Percentiles rank a stretch among this genome's conserved stretches.
Conservation (phyloP, 2,797 vertebrate species). For the Chlorospingus flavigularis region DNA sequence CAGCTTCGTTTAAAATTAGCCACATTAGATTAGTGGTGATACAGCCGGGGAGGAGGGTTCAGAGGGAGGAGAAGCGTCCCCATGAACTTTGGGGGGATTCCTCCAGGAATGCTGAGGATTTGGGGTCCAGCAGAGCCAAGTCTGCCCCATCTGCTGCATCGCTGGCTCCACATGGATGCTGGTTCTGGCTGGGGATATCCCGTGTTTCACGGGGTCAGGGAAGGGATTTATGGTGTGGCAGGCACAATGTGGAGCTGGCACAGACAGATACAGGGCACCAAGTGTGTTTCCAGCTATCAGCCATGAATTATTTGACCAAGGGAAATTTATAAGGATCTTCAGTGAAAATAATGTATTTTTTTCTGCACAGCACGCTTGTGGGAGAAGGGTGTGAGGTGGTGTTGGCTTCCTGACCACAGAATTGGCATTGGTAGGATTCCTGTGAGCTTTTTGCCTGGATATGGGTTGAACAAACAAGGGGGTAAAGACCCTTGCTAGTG, state of each 20-base stretch:
- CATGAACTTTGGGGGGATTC: slow-evolving; percentile 20
- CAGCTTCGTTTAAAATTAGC: slow-evolving; percentile 67
- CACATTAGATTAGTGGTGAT: slow-evolving; percentile 45
- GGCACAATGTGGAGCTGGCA: neutral
- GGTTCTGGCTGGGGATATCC: neutral
- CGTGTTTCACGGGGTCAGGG: accelerated
- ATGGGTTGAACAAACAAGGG: accelerated
- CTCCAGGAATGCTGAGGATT: neutral
- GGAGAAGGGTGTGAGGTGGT: neutral
- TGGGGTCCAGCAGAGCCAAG: accelerated
- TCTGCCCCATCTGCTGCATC: neutral
- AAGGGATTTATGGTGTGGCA: neutral
- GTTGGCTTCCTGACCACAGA: accelerated
- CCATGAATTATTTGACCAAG: neutral
- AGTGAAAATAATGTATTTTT: neutral
- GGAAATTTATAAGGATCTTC: neutral
- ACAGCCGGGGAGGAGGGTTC: neutral
- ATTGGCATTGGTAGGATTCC: neutral
- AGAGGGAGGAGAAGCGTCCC: neutral
- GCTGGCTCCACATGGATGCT: neutral
- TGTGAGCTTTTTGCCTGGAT: neutral
- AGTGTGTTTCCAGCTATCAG: neutral
- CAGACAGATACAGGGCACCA: neutral
- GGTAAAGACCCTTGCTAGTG: neutral
- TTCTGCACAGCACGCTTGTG: neutral